Evolutionary conservation across 2,888 invertebrate genomes (phyloP), one percentile per base, ranked within the genome.

Genomic region (Spodoptera exigua): DNA sequence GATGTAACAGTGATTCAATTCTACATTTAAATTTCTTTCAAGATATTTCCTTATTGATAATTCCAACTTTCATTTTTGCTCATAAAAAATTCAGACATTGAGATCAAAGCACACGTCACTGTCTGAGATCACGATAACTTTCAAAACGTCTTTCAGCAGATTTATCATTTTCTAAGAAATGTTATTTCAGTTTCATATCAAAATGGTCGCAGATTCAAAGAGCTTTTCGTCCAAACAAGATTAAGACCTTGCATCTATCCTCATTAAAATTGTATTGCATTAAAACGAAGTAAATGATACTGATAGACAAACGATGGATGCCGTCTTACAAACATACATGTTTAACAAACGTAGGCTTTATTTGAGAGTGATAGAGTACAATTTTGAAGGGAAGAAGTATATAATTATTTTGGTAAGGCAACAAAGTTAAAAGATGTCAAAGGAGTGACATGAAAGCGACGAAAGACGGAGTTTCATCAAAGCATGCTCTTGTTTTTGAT

Each of bases 401-500:
- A 27, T 41, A 39, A 35, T 61, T 39, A 60, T 47, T 47, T 62
- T 57, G 49, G 61, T 61, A 56, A 40, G 21, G 61, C 63, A 66
- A 75, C 78, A 82, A 82, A 83, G 82, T 85, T 79, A 79, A 76
- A 65, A 70, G 72, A 74, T 68, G 79, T 81, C 85, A 85, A 85
- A 85, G 78, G 78, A 76, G 74, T 80, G 76, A 76, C 80, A 81
- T 80, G 76, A 82, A 80, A 78, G 78, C 73, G 71, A 68, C 59
- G 74, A 81, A 77, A 81, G 71, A 75, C 72, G 73, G 69, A 71
- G 70, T 78, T 69, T 83, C 82, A 84, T 87, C 86, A 88, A 87
- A 87, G 86, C 67, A 62, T 65, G 68, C 54, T 46, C 59, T 63
- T 72, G 66, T 71, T 72, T 70, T 76, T 68, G 78, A 72, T 73